phyloP scores from a whole-genome alignment of 2,797 vertebrate species.

The Crenuchus spilurus region DNA sequence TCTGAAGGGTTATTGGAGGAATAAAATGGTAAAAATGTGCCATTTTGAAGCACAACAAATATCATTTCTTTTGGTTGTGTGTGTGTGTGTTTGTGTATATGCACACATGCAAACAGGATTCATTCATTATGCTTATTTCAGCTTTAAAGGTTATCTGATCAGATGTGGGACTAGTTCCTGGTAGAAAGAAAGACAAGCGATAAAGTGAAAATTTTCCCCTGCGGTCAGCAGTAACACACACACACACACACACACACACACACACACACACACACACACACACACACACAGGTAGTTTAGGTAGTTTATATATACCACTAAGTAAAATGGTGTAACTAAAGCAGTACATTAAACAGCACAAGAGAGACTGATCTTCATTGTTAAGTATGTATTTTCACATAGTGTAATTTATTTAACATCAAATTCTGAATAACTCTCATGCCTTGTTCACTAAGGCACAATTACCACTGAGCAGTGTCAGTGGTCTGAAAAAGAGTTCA shows the following conservation, averaged over 20 bases:
- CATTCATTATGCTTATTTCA: slow-evolving; percentile 81
- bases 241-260: slow-evolving; percentile 3
- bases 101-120: background rate
- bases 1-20: background rate
- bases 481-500: too few relatives aligned
- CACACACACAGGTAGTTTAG: slow-evolving; percentile 18
- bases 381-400: too few relatives aligned
- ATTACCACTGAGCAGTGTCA: too few relatives aligned
- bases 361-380: too few relatives aligned
- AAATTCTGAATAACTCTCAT: too few relatives aligned
- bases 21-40: too few relatives aligned
- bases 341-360: too few relatives aligned
- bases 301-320: too few relatives aligned
- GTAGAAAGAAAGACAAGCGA: slow-evolving; percentile 77
- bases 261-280: slow-evolving; percentile 47
- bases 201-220: slow-evolving; percentile 75
- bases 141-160: slow-evolving; percentile 81
- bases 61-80: background rate
- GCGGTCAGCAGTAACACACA: slow-evolving; percentile 75
- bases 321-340: too few relatives aligned
- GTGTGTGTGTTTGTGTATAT: background rate
- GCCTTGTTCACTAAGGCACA: too few relatives aligned
- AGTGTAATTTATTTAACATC: too few relatives aligned
- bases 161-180: slow-evolving; percentile 72
- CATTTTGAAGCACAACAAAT: background rate